Base-by-base conservation (phyloP, 1,140 invertebrate genomes). In the Yoshiicerus persimilis region DNA sequence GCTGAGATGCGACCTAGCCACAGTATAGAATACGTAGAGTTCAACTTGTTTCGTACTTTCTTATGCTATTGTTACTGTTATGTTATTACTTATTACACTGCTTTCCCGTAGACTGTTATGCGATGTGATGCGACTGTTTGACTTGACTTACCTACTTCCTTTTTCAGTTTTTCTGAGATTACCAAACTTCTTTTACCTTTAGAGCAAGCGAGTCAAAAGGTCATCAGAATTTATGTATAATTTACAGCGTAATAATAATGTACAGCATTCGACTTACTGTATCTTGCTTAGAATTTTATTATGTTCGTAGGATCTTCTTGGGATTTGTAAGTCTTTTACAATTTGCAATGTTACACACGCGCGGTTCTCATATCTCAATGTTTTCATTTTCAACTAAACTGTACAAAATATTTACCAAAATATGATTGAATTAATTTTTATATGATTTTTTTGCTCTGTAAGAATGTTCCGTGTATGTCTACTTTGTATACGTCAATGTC, bases 31-130 rank as follows among this genome's bases (percentile, higher is more conserved):
- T 36, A 36, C 32, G 13, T 20, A 80, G 13, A 80, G 16, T 34
- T 5, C 13, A 80, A 80, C 4, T 80, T 36, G 20, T 80, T 80
- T 80, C 75, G 36, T 80, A 32, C 34, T 80, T 80, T 30, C 75
- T 36, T 36, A 80, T 34, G 30, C 75, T 80, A 80, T 80, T 80
- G 75, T 80, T 80, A 80, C 32, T 80, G 75, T 80, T 80, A 80
- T 80, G 75, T 80, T 80, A 32, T 80, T 80, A 36, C 20, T 80
- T 38, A 32, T n/a, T 36, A 80, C 32, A 36, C 75, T 34, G 10
- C n/a, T 32, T 20, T 30, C 66, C 66, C 25, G 66, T 70, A 30
- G 25, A 30, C 66, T 80, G 75, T 80, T 80, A 80, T 80, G 75
- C 23, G 64, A 70, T 70, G 64, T 80, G 20, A 80, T 36, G 70